These are phyloP conservation scores for Drosophila demipolita DNA, from an alignment of 2,888 invertebrate genomes.

Conservation along the genomic window DNA sequence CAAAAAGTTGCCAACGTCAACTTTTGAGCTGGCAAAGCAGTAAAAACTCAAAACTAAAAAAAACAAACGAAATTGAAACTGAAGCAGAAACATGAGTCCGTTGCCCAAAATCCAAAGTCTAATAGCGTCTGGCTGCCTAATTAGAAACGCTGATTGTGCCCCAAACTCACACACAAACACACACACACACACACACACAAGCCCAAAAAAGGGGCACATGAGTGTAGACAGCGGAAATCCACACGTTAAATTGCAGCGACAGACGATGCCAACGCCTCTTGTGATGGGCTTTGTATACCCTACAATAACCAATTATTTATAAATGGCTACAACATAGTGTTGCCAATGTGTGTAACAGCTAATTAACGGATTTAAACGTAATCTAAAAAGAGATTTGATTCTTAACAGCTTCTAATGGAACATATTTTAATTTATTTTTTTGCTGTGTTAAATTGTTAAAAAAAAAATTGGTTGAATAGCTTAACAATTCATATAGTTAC, in stretches of 20 bases:
- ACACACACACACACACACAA: slow-evolving; percentile 14
- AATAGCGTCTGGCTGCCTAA: slow-evolving; percentile 72
- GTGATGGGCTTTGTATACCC: slow-evolving; percentile 28
- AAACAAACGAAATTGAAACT: slow-evolving; percentile 19
- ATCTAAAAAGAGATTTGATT: not conserved
- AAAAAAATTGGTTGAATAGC: too few relatives aligned
- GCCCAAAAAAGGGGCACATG: slow-evolving; percentile 13
- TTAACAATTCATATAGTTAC: too few relatives aligned
- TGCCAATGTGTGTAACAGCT: not conserved
- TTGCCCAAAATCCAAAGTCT: slow-evolving; percentile 59
- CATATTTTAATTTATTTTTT: not conserved
- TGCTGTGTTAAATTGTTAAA: not conserved
- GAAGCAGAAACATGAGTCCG: slow-evolving; percentile 52
- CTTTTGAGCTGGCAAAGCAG: not conserved
- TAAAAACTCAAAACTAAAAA: not conserved
- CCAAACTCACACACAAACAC: slow-evolving; percentile 20
- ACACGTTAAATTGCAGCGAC: slow-evolving; percentile 48
- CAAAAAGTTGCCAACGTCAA: slow-evolving; percentile 18
- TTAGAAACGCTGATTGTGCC: slow-evolving; percentile 63
- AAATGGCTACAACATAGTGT: not conserved
- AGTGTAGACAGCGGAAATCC: slow-evolving; percentile 25
- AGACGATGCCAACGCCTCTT: slow-evolving; percentile 35
- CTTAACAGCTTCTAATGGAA: not conserved
- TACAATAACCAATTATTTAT: not conserved
- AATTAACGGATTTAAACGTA: not conserved